phyloP scores from a whole-genome alignment of 2,888 invertebrate genomes.

The Drosophila niveifrons region DNA sequence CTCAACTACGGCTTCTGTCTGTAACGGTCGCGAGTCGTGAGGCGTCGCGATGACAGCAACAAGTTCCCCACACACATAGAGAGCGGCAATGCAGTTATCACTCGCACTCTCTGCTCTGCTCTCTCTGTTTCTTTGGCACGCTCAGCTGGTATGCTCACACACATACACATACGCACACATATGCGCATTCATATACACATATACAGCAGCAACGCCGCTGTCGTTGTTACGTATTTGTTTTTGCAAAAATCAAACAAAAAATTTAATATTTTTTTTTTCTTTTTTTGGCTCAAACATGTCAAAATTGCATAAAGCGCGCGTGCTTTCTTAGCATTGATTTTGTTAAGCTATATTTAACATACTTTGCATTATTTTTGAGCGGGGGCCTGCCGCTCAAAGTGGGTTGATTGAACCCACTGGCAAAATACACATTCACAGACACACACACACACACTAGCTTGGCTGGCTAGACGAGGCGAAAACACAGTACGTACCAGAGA shows the following conservation, averaged over 20 bases:
- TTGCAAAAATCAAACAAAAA: slow-evolving; percentile 64
- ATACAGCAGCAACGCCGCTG: slow-evolving; percentile 38
- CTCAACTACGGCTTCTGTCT: slow-evolving; percentile 77
- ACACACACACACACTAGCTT: slow-evolving; percentile 31
- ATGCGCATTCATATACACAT: slow-evolving; percentile 1
- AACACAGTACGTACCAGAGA: slow-evolving; percentile 50
- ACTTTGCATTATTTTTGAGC: slow-evolving; percentile 39
- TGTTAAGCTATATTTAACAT: slow-evolving; percentile 29
- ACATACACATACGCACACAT: slow-evolving; percentile 24
- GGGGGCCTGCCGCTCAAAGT: slow-evolving; percentile 35
- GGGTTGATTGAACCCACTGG: slow-evolving; percentile 72
- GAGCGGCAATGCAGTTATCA: slow-evolving; percentile 67
- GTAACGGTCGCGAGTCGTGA: slow-evolving; percentile 43
- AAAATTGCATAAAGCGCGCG: slow-evolving; percentile 52
- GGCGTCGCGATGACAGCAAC: slow-evolving; percentile 39
- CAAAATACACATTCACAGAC: slow-evolving; percentile 24
- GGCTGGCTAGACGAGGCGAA: slow-evolving; percentile 41
- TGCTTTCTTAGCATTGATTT: slow-evolving; percentile 19
- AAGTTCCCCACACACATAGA: slow-evolving; percentile 35
- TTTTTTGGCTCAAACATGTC: slow-evolving; percentile 22
- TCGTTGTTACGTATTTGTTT: slow-evolving; percentile 74
- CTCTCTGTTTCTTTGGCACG: slow-evolving; percentile 39
- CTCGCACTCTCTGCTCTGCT: slow-evolving; percentile 25
- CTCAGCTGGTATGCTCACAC: slow-evolving; percentile 29
- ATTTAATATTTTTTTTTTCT: slow-evolving; percentile 44